Conservation (phyloP, 2,888 invertebrate species). For the Trichopria drosophilae region DNA sequence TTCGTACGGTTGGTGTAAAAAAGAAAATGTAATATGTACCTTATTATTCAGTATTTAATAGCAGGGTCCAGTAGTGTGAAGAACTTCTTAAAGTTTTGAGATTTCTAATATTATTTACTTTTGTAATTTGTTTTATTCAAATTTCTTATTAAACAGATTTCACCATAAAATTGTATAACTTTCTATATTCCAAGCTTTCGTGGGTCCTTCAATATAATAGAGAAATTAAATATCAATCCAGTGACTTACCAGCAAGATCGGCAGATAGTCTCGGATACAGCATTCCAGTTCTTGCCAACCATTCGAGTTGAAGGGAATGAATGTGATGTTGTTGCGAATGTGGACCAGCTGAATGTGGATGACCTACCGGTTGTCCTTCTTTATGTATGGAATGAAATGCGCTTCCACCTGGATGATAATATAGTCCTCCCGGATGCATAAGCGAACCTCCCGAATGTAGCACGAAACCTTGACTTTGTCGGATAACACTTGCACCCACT, state of each 20-base stretch:
- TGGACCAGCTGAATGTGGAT: slow-evolving; percentile 42
- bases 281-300: slow-evolving; percentile 90
- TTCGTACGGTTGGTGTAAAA: too few species aligned
- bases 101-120: too few species aligned
- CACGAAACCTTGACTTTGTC: slow-evolving; percentile 51
- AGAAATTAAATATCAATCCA: too few species aligned
- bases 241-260: slow-evolving; percentile 78
- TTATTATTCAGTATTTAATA: too few species aligned
- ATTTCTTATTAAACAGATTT: too few species aligned
- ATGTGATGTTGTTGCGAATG: slow-evolving; percentile 66
- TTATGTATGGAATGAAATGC: slow-evolving; percentile 60
- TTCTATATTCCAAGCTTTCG: too few species aligned
- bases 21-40: too few species aligned
- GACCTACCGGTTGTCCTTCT: slow-evolving; percentile 57
- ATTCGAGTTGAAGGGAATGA: slow-evolving; percentile 76
- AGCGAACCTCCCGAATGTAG: slow-evolving; percentile 51
- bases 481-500: slow-evolving; percentile 38
- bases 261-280: slow-evolving; percentile 82
- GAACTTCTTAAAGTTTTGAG: too few species aligned
- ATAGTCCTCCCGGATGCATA: slow-evolving; percentile 51
- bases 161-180: too few species aligned
- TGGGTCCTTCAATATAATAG: too few species aligned
- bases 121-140: too few species aligned
- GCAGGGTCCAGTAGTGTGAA: too few species aligned
- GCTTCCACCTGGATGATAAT: slow-evolving; percentile 52